Evolutionary conservation across 2,113 vertebrate genomes (phyloP).

Genomic region (Acanthochromis polyacanthus): DNA sequence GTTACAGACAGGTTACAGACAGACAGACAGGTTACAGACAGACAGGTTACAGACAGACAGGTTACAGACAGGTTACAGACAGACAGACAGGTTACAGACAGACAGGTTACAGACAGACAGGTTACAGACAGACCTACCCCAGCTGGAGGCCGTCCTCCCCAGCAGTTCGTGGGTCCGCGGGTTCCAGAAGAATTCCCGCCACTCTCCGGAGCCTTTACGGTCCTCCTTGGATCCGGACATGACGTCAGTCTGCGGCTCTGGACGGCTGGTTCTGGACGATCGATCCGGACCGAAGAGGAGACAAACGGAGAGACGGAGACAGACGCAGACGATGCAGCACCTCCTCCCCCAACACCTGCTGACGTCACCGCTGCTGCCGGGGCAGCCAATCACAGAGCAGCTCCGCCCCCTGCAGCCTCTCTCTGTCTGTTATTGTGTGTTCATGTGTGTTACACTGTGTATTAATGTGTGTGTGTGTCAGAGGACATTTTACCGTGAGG

Average conservation of each 20-base stretch:
- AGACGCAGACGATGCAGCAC: neutral
- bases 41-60: no score
- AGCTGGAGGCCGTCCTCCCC: slow-evolving; percentile 91
- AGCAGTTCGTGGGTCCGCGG: slow-evolving; percentile 90
- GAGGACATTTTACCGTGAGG: no score
- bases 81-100: neutral
- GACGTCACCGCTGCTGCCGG: no score
- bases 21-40: neutral
- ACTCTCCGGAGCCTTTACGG: slow-evolving; percentile 74
- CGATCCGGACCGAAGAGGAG: slow-evolving; percentile 19
- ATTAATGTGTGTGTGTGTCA: no score
- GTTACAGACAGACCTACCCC: slow-evolving; percentile 86
- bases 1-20: neutral
- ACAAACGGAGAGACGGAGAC: slow-evolving; percentile 61
- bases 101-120: no score
- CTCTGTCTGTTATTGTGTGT: neutral
- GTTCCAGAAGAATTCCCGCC: slow-evolving; percentile 90
- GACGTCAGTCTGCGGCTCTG: slow-evolving; percentile 19
- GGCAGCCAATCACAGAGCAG: no score
- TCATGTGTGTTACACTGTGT: no score
- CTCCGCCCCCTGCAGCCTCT: neutral
- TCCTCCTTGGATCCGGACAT: slow-evolving; percentile 73
- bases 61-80: neutral
- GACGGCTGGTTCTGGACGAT: no score
- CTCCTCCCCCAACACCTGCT: no score